phyloP scores from a whole-genome alignment of 2,797 vertebrate species.

The Semotilus atromaculatus region DNA sequence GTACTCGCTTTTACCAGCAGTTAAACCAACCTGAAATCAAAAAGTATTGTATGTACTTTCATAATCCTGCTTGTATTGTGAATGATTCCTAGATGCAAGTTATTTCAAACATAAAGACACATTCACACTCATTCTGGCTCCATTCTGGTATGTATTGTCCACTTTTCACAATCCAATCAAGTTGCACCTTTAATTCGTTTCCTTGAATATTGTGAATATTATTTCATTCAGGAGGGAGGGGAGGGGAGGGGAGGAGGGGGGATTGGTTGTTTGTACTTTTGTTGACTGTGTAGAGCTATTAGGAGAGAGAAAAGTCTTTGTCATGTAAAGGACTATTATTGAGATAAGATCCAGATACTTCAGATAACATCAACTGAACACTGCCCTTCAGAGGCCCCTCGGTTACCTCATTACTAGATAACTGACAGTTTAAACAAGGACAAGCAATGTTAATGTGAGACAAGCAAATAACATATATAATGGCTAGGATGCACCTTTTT shows the following conservation, averaged over 20 bases:
- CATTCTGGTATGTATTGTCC: neutral
- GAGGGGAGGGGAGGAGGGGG: too few relatives aligned
- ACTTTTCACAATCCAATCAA: neutral
- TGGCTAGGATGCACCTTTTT: neutral
- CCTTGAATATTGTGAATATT: neutral
- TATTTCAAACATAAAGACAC: neutral
- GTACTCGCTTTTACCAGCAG: neutral
- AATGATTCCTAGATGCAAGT: neutral
- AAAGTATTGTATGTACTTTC: neutral
- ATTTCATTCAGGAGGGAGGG: neutral
- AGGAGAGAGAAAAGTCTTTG: slow-evolving; percentile 2
- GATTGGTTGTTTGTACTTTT: slow-evolving; percentile 13
- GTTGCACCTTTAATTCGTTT: neutral
- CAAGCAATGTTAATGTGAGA: neutral
- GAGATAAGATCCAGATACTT: slow-evolving; percentile 37
- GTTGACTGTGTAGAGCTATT: neutral
- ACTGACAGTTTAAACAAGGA: neutral
- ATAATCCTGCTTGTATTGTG: neutral
- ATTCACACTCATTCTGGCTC: neutral
- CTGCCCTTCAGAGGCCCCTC: slow-evolving; percentile 4
- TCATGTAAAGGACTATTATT: slow-evolving; percentile 31
- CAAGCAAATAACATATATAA: neutral
- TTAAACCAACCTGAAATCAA: neutral
- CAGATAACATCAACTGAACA: slow-evolving; percentile 47
- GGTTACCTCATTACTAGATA: slow-evolving; percentile 2